phyloP scores from a whole-genome alignment of 2,888 invertebrate genomes.

The Boloria selene region DNA sequence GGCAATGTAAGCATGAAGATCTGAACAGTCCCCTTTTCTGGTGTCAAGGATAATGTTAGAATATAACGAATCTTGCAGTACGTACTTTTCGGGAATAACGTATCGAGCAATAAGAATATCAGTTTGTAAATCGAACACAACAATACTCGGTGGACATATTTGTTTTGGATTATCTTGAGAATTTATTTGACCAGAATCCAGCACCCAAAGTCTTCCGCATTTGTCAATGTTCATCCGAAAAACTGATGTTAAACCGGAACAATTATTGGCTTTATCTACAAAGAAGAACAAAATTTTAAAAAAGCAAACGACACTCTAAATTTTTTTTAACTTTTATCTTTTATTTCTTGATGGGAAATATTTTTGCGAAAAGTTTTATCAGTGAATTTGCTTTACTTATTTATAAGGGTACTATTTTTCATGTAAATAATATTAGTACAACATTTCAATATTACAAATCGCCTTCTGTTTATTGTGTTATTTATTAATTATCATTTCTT shows the following conservation, averaged over 20 bases:
- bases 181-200: slow-evolving; percentile 90
- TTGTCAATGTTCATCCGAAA: slow-evolving; percentile 88
- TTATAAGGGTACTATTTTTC: neutral
- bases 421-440: neutral
- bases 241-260: slow-evolving; percentile 88
- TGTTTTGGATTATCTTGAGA: slow-evolving; percentile 84
- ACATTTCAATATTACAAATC: neutral
- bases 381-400: slow-evolving; percentile 1
- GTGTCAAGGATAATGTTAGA: slow-evolving; percentile 86
- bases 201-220: slow-evolving; percentile 89
- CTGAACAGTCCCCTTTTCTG: slow-evolving; percentile 81
- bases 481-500: no score
- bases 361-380: neutral
- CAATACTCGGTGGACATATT: slow-evolving; percentile 87
- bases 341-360: neutral
- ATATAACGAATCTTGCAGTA: slow-evolving; percentile 85
- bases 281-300: slow-evolving; percentile 38
- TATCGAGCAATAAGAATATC: slow-evolving; percentile 84
- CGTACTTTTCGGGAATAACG: slow-evolving; percentile 84
- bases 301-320: no score
- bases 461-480: no score
- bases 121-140: slow-evolving; percentile 86
- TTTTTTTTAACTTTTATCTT: neutral
- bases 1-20: slow-evolving; percentile 85
- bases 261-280: slow-evolving; percentile 70